Base-by-base conservation (phyloP, 1,140 invertebrate species). In the Tetramorium alpestre region DNA sequence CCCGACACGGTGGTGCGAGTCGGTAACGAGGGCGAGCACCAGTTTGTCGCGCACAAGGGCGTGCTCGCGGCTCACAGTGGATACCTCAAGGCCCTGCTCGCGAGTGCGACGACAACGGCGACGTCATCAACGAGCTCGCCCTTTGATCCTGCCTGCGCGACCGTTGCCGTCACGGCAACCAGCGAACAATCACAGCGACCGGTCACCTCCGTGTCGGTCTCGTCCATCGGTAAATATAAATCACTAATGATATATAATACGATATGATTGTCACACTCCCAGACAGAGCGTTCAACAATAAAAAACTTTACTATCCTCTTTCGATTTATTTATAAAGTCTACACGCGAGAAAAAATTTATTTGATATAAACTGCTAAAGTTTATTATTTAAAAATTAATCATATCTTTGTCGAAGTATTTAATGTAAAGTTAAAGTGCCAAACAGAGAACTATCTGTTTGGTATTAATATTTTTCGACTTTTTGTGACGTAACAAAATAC, bases 41-140 rank as follows among this genome's bases (percentile, higher is more conserved):
- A 97, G 56, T 98, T 97, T 93, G 96, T 97, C 0, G 97, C 97
- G 1, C 97, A 98, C 90, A 96, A 96, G 11, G 93, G 95, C 22
- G 95, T 98, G 6, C 92, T 98, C n/a, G 96, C 96, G 5, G 96
- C 96, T 11, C 97, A 98, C 91, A 97, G 97, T 89, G 97, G 97
- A 7, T 98, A 97, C 91, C 86, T 93, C 72, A 95, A 93, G 49
- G 93, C 93, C 2, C 41, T 91, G 54, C 16, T 91, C 22, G 76
- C 86, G 8, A 91, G 38, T 33, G 62, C 90, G 10, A 7, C 85
- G 13, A 16, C 64, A 8, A 78, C 91, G n/a, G 25, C 87, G 28
- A 85, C 5, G 33, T 58, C 41, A 70, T 51, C 81, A 54, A 44
- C 41, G 65, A 75, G 18, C 18, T 81, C 16, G 54, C 81, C 28